These are phyloP conservation scores for Lepus timidus DNA, from an alignment of 2,113 vertebrate species.

Conservation along the genomic window DNA sequence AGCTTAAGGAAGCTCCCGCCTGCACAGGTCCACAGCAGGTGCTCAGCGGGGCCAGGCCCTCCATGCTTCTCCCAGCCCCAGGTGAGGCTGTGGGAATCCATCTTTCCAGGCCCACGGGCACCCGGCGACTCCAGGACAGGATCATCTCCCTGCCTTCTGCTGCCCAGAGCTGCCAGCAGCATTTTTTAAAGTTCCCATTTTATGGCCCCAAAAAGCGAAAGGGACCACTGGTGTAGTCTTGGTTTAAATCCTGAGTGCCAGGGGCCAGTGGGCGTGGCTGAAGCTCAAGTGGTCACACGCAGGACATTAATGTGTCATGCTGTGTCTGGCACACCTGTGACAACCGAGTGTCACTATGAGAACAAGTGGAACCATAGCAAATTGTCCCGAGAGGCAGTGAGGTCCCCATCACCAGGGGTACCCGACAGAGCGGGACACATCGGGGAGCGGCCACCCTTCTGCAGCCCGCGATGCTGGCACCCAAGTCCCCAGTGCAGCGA, in stretches of 20 bases:
- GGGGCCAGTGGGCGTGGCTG: accelerated
- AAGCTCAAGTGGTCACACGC: neutral
- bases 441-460: neutral
- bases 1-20: neutral
- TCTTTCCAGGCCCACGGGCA: too few species aligned
- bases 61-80: neutral
- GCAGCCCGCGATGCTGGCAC: neutral
- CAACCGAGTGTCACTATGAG: neutral
- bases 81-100: neutral
- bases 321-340: accelerated
- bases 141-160: conserved; percentile 78
- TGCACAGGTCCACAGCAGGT: neutral
- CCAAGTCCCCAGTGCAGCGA: too few species aligned
- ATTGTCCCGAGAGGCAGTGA: neutral
- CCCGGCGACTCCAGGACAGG: conserved; percentile 73
- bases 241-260: conserved; percentile 53
- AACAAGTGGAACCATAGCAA: neutral
- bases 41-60: too few species aligned
- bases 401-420: neutral
- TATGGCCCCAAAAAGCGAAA: conserved; percentile 75
- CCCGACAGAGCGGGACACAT: neutral
- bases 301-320: accelerated
- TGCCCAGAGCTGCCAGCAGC: conserved; percentile 81
- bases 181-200: conserved; percentile 83
- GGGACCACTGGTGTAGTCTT: conserved; percentile 67